Evolutionary conservation across 2,888 invertebrate genomes (phyloP), one percentile per base, ranked within the genome.

Genomic region (Scaptomyza cyrtandrae): DNA sequence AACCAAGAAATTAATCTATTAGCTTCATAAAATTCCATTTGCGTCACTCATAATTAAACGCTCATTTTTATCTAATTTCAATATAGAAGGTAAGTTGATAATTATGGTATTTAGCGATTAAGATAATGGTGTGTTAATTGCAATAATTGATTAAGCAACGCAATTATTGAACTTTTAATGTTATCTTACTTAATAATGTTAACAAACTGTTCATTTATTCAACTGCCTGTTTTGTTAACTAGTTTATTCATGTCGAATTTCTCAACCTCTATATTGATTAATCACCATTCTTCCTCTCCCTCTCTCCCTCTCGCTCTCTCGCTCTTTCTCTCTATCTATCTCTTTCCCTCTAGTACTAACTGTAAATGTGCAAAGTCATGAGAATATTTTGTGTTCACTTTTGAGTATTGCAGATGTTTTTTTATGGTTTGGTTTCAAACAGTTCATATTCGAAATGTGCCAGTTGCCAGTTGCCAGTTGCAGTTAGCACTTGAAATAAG

Each of bases 181-280:
- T 7, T 29, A n/a, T 29, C 6, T 7, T 29, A 29, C 19, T 19
- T 19, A 29, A 29, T 29, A 1, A 3, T 5, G 7, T 29, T 29
- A 7, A 24, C 24, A 24, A 24, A 1, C 24, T 24, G 24, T 24
- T 24, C 24, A 24, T 2, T 24, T 24, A 24, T 24, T 24, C 29
- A 7, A 29, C 29, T 7, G 29, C 29, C 7, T 29, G 29, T 29
- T 37, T 14, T 11, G 48, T 3, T 49, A 24, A 16, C 13, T 19
- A 43, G 43, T 44, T 33, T 58, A n/a, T 14, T 50, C 16, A 16
- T 10, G 16, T 6, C 29, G 11, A 31, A 13, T 43, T 29, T 52
- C 33, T 27, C 2, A 24, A 54, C n/a, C 14, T 46, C 41, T 43
- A 29, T 57, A 57, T 67, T 58, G 68, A 67, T 67, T 67, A 57